Evolutionary conservation across 2,888 invertebrate genomes (phyloP), one percentile per base, ranked within the genome.

Genomic region (Therioaphis trifolii): DNA sequence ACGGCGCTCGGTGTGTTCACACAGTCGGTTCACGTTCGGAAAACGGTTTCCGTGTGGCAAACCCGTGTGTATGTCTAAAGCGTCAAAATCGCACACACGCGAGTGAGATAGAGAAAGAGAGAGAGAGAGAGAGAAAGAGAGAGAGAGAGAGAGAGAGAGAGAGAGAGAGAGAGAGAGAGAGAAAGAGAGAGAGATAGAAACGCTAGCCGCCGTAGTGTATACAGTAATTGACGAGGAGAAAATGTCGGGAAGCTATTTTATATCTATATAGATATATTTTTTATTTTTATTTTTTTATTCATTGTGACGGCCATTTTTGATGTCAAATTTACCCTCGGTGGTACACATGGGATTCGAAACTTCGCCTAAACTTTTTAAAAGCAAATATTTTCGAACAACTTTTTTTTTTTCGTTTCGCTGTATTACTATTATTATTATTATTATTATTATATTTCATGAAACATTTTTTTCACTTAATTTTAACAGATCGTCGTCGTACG

Each of bases 41-140:
- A 72, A 82, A 82, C 61, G 21, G 82, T 82, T 82, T 82, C 40
- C 82, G 82, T 74, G 82, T 9, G 72, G 72, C 74, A 72, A 74
- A 82, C 82, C 74, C 71, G 43, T 69, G 63, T 40, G 40, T 40
- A 27, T 63, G n/a, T 63, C 52, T 55, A 75, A n/a, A 80, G 61
- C 80, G 80, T 72, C 80, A 72, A 72, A 63, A 82, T 18, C 35
- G 35, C 46, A 63, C 46, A 80, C 46, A 49, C 71, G 71, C 71
- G 29, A 52, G n/a, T n/a, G n/a, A n/a, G n/a, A n/a, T n/a, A n/a
- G n/a, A 52, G 68, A 77, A 58, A 71, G 12, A 35, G 24, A 18
- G 24, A 24, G 18, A 68, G 40, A 40, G n/a, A 40, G 40, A 29
- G 15, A 68, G 40, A 69, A 43, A 21, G 2, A n/a, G n/a, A n/a